Percentiles rank a stretch among this genome's conserved stretches.
Conservation (phyloP, 2,888 invertebrate genomes). For the Palloptera scutellata region DNA sequence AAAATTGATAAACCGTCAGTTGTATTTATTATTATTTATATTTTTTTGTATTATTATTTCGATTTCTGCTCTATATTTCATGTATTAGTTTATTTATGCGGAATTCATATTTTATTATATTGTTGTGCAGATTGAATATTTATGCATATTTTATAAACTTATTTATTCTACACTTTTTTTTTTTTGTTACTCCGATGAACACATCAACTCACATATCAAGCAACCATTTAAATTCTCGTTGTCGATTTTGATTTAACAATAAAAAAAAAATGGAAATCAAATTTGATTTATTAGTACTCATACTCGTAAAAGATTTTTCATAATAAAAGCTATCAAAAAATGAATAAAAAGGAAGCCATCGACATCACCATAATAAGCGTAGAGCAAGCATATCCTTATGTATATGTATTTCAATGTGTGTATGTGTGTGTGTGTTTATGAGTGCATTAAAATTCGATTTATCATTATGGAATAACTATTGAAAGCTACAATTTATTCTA, state of each 20-base stretch:
- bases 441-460: conserved; percentile 13
- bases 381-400: not conserved
- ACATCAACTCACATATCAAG: not conserved
- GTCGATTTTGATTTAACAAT: too few species aligned
- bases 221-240: too few species aligned
- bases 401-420: not conserved
- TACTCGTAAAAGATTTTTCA: too few species aligned
- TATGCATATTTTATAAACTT: not conserved
- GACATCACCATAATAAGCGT: too few species aligned
- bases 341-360: too few species aligned
- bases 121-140: not conserved
- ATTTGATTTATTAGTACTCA: too few species aligned
- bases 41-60: not conserved
- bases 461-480: conserved; percentile 7
- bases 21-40: not conserved
- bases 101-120: not conserved
- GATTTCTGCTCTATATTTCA: not conserved
- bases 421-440: too few species aligned
- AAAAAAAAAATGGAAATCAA: too few species aligned
- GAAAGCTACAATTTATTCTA: not conserved
- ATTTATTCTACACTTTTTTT: not conserved
- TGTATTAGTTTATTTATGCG: not conserved
- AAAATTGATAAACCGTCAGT: not conserved
- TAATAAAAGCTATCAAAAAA: too few species aligned
- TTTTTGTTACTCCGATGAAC: too few species aligned